Conservation (phyloP, 2,888 invertebrate species). For the Lysandra bellargus region DNA sequence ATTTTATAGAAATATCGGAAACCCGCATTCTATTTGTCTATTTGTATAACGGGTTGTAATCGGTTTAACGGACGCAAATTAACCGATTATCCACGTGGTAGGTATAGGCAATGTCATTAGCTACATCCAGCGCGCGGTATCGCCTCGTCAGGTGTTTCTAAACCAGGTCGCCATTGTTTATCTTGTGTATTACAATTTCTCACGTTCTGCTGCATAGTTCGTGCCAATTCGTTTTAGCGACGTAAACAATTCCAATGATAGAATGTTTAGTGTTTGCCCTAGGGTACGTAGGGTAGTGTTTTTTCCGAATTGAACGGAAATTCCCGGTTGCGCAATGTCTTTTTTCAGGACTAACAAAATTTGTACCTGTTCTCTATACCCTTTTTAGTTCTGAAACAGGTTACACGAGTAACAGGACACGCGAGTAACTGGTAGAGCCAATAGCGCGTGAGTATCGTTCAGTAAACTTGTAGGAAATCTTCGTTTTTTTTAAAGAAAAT, state of each 20-base stretch:
- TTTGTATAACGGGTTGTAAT: not conserved
- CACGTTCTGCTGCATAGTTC: conserved; percentile 6
- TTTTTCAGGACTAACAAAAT: too few species aligned
- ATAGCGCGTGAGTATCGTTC: too few species aligned
- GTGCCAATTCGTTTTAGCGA: not conserved
- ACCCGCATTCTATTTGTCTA: not conserved
- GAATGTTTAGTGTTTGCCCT: too few species aligned
- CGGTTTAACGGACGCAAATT: not conserved
- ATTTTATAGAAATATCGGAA: not conserved
- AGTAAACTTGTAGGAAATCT: too few species aligned
- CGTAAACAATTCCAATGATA: not conserved
- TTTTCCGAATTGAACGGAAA: not conserved
- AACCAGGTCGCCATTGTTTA: conserved; percentile 28
- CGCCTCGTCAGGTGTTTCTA: conserved; percentile 15
- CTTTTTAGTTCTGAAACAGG: too few species aligned
- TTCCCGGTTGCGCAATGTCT: not conserved
- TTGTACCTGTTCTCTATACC: too few species aligned
- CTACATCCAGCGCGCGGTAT: not conserved
- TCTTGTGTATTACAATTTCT: conserved; percentile 20
- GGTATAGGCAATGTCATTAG: conserved; percentile 21
- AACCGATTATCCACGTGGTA: conserved; percentile 17
- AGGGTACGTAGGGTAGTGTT: too few species aligned
- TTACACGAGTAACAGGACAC: too few species aligned
- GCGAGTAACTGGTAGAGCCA: too few species aligned
- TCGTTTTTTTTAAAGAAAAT: not conserved